These are phyloP conservation scores for Orchesella flavescens DNA, from an alignment of 2,888 invertebrate species.

Conservation along the genomic window DNA sequence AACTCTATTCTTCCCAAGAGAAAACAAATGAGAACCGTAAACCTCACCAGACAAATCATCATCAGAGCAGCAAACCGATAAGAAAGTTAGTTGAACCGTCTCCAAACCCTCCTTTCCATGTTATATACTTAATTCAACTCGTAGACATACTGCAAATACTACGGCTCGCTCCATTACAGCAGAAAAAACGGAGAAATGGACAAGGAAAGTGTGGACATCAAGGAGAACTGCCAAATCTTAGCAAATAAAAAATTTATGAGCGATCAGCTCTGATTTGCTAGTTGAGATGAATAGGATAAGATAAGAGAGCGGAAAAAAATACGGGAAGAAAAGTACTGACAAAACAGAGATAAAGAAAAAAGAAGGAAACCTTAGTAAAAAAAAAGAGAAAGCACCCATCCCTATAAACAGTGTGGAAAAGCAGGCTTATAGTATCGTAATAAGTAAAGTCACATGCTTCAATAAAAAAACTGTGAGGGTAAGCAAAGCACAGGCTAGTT, in stretches of 20 bases:
- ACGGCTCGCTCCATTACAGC: neutral
- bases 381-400: neutral
- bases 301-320: constrained; percentile 56
- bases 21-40: too few relatives aligned
- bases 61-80: too few relatives aligned
- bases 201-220: neutral
- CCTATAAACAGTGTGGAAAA: neutral
- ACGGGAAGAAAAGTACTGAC: constrained; percentile 32
- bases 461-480: neutral
- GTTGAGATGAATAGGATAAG: constrained; percentile 52
- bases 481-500: neutral
- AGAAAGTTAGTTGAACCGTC: too few relatives aligned
- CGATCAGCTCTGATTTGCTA: constrained; percentile 61
- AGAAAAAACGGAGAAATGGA: neutral
- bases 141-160: too few relatives aligned
- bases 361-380: neutral
- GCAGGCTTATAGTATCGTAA: too few relatives aligned
- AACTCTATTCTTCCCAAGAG: too few relatives aligned
- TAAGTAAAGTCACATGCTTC: constrained; percentile 1
- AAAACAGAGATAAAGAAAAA: constrained; percentile 21
- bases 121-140: too few relatives aligned
- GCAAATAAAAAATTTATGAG: constrained; percentile 53
- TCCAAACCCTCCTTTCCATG: too few relatives aligned
- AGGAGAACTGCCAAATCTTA: constrained; percentile 37
- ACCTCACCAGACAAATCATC: too few relatives aligned